phyloP scores from a whole-genome alignment of 1,140 invertebrate genomes.

The Heliothis subflexa region DNA sequence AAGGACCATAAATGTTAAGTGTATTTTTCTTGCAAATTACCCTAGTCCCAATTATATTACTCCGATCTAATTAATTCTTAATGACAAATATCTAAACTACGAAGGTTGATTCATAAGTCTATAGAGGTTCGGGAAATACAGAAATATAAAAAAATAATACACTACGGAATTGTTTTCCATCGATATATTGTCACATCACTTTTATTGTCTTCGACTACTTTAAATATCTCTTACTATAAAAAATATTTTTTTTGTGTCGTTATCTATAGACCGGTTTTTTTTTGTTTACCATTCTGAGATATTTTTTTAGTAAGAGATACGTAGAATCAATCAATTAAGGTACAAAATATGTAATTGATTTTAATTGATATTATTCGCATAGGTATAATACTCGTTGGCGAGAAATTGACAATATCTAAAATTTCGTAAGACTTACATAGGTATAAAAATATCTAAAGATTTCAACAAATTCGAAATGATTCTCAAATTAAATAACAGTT shows the following conservation, averaged over 20 bases:
- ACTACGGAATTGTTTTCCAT: conserved; percentile 13
- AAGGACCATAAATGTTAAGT: not conserved
- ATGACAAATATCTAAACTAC: conserved; percentile 56
- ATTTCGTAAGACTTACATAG: conserved; percentile 31
- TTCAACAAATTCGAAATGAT: conserved; percentile 30
- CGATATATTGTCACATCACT: conserved; percentile 51
- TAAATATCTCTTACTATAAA: not conserved
- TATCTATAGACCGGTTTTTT: not conserved
- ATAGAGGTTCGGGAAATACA: conserved; percentile 73
- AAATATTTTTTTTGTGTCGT: not conserved
- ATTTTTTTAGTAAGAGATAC: not conserved
- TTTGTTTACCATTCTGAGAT: not conserved
- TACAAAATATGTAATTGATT: conserved; percentile 43
- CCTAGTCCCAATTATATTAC: conserved; percentile 42
- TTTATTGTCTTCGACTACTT: conserved; percentile 35
- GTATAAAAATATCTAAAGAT: conserved; percentile 41
- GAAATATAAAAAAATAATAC: conserved; percentile 46
- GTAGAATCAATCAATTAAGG: not conserved
- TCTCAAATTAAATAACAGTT: not conserved
- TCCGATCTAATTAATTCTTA: conserved; percentile 41
- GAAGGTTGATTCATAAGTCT: conserved; percentile 57
- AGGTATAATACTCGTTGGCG: conserved; percentile 42
- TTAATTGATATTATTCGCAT: conserved; percentile 39
- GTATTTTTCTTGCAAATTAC: not conserved
- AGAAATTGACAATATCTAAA: conserved; percentile 41